Conservation (phyloP, 1,140 invertebrate species). For the Proctacanthus coquilletti region DNA sequence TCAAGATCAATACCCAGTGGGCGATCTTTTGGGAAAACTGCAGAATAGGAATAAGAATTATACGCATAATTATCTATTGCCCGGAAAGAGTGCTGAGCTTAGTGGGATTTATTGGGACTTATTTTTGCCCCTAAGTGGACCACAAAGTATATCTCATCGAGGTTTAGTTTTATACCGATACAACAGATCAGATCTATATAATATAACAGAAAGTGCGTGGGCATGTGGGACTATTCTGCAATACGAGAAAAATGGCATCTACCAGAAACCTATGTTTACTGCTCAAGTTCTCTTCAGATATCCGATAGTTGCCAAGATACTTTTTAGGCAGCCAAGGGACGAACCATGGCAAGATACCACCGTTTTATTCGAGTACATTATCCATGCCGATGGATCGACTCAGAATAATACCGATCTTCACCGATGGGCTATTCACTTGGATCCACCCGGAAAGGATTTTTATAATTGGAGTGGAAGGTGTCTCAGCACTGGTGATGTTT, state of each 20-base stretch:
- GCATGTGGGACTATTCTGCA: conserved; percentile 48
- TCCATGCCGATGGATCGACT: conserved; percentile 72
- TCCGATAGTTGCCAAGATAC: conserved; percentile 71
- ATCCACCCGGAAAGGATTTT: conserved; percentile 61
- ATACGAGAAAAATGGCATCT: conserved; percentile 46
- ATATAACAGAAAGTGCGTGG: conserved; percentile 42
- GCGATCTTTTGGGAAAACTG: conserved; percentile 81
- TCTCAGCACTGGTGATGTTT: conserved; percentile 59
- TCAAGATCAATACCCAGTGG: conserved; percentile 75
- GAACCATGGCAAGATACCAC: conserved; percentile 70
- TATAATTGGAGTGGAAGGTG: conserved; percentile 81
- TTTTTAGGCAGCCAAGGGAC: conserved; percentile 68
- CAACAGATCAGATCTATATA: conserved; percentile 28
- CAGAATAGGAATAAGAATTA: conserved; percentile 52
- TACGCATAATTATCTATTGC: conserved; percentile 46
- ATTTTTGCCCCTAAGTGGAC: conserved; percentile 71
- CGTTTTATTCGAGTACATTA: conserved; percentile 53
- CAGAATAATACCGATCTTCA: conserved; percentile 65
- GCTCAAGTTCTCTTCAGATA: conserved; percentile 64
- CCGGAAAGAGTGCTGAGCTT: conserved; percentile 48
- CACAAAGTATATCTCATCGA: conserved; percentile 61
- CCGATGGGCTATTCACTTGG: conserved; percentile 48
- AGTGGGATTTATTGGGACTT: conserved; percentile 65
- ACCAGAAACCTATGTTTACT: conserved; percentile 53
- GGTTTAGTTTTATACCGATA: conserved; percentile 71